Evolutionary conservation across 2,113 vertebrate genomes (phyloP).

Genomic region (Atherinomorus stipes): DNA sequence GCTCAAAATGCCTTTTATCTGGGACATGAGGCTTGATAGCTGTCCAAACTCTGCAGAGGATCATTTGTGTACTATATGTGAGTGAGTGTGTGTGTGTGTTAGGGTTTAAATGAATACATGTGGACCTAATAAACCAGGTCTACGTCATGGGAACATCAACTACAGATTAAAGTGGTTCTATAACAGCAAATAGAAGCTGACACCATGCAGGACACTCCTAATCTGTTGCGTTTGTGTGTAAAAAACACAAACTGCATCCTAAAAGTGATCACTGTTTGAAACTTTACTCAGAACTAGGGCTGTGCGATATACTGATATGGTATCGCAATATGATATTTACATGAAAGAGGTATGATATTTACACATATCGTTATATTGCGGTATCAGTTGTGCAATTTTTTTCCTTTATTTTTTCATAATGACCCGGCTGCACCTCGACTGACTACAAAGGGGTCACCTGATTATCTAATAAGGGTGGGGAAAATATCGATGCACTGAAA

Average conservation of each 20-base stretch:
- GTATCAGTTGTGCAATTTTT: too few relatives aligned
- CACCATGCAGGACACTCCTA: not conserved
- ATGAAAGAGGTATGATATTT: too few relatives aligned
- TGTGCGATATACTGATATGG: too few relatives aligned
- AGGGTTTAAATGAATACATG: constrained; percentile 4
- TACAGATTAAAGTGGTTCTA: constrained; percentile 35
- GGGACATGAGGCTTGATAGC: constrained; percentile 34
- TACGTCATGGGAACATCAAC: constrained; percentile 26
- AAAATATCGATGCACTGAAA: too few relatives aligned
- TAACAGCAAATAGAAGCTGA: constrained; percentile 24
- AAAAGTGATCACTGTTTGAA: not conserved
- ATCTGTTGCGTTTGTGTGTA: too few relatives aligned
- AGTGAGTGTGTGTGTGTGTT: constrained; percentile 2
- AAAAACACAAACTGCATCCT: too few relatives aligned
- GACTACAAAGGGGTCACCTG: too few relatives aligned
- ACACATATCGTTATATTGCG: too few relatives aligned
- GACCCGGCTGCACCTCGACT: too few relatives aligned
- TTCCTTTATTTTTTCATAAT: too few relatives aligned
- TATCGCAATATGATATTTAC: too few relatives aligned
- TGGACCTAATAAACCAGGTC: constrained; percentile 39
- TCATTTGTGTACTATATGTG: constrained; percentile 23
- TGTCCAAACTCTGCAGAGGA: constrained; percentile 30
- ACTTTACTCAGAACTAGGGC: constrained; percentile 11
- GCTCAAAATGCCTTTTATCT: constrained; percentile 50
- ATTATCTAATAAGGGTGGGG: too few relatives aligned